phyloP scores from a whole-genome alignment of 2,888 invertebrate species.

The Mythimna impura region DNA sequence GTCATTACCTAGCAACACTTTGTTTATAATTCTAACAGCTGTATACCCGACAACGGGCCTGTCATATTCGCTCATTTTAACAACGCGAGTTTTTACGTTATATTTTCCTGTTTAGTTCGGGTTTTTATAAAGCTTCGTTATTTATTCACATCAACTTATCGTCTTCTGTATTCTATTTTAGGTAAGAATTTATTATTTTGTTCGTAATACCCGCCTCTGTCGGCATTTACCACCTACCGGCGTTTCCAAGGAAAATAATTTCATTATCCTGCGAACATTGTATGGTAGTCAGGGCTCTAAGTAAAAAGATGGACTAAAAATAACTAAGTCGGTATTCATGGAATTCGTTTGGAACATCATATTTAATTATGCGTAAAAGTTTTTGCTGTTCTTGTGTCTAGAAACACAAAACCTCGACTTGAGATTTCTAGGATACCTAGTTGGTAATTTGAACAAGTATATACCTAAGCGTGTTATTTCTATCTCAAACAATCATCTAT shows the following conservation, averaged over 20 bases:
- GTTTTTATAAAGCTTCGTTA: slow-evolving; percentile 57
- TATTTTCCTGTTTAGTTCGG: slow-evolving; percentile 44
- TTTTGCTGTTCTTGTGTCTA: neutral
- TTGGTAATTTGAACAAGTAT: neutral
- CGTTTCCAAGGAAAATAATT: slow-evolving; percentile 39
- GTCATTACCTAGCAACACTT: slow-evolving; percentile 69
- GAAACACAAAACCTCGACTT: neutral
- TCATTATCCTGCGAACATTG: slow-evolving; percentile 20
- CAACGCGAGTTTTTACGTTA: slow-evolving; percentile 37
- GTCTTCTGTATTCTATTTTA: slow-evolving; percentile 52
- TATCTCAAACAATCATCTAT: neutral
- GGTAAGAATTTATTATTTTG: slow-evolving; percentile 62
- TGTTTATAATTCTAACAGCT: slow-evolving; percentile 66
- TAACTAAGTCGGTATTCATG: slow-evolving; percentile 15
- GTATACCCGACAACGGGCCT: slow-evolving; percentile 65
- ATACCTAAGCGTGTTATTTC: neutral
- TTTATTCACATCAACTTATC: slow-evolving; percentile 55
- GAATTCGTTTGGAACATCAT: slow-evolving; percentile 1
- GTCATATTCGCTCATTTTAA: slow-evolving; percentile 56
- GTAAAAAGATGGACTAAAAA: slow-evolving; percentile 20
- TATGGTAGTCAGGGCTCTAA: slow-evolving; percentile 11
- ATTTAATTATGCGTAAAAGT: neutral
- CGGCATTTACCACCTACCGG: slow-evolving; percentile 26
- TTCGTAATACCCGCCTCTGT: slow-evolving; percentile 24
- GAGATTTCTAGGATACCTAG: neutral